Percentiles rank a stretch among this genome's conserved stretches.
These are phyloP conservation scores for Barbus barbus DNA, from an alignment of 2,113 vertebrate species.

Conservation along the genomic window DNA sequence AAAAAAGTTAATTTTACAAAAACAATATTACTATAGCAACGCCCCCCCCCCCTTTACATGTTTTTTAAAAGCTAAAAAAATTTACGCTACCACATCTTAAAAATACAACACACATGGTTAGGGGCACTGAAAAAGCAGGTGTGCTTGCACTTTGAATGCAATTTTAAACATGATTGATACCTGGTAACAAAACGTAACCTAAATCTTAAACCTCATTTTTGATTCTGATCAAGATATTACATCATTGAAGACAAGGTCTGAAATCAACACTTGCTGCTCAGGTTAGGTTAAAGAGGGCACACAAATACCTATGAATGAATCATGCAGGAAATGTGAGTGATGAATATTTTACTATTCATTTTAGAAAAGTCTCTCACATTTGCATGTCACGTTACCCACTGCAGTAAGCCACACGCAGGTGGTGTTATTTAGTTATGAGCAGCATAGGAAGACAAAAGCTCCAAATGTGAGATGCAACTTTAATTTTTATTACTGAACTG, in stretches of 20 bases:
- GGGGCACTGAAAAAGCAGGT: not conserved
- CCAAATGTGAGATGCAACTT: not conserved
- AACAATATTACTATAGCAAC: not conserved
- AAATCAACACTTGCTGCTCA: not conserved
- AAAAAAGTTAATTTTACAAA: not conserved
- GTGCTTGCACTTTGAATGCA: not conserved
- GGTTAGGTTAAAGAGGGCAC: no score
- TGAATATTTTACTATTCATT: not conserved
- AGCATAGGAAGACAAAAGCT: not conserved
- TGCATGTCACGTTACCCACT: not conserved
- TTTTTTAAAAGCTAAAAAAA: no score
- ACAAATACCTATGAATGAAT: not conserved
- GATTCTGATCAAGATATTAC: not conserved
- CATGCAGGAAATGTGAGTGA: not conserved
- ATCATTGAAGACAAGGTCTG: not conserved
- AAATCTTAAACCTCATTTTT: not conserved
- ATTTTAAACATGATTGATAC: not conserved
- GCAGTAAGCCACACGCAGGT: not conserved
- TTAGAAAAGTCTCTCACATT: no score
- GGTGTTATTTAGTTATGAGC: not conserved
- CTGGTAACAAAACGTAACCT: not conserved
- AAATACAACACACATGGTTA: not conserved
- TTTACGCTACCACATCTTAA: not conserved
- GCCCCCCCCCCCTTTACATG: no score
- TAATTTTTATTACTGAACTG: not conserved